Base-by-base conservation (phyloP, 2,113 vertebrate genomes). In the Leptocoma aspasia region DNA sequence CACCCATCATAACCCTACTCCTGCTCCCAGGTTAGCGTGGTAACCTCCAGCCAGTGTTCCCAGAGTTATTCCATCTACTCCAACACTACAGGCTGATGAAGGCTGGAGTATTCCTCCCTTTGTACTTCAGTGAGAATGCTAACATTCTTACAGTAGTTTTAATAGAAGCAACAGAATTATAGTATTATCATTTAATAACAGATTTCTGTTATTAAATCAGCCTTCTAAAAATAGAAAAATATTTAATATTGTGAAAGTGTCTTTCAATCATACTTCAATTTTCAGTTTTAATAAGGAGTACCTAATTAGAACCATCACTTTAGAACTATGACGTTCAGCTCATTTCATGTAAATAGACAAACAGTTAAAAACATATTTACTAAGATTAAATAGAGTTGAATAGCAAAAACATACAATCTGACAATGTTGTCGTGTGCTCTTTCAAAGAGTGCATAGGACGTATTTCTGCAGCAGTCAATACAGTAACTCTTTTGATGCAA, bases 161-260 rank as follows among this genome's bases (percentile, higher is more conserved):
- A 79, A 79, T 69, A 92, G 82, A 96, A 95, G 83, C 82, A 92
- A 95, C 76, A 96, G 60, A 96, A 83, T 53, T 24, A 47, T 35
- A 91, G 56, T 23, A 79, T 44, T 57, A 63, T 57, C 11, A 66
- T 59, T 91, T 79, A 91, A 89, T 83, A 93, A 95, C 94, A 94
- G 52, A 64, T 54, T 71, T 84, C 79, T 78, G 79, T 89, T 93
- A 96, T 88, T 94, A 91, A 92, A 94, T 90, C 66, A 73, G 61
- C 79, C 80, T 92, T 96, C 76, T 94, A 96, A 95, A 97, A 97
- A 96, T 97, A 97, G 66, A 97, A 97, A 98, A 97, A 97, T 96
- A 94, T 91, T 72, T 87, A 31, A 77, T 81, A 77, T 50, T 45
- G 54, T 79, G 50, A 96, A 94, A 96, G 90, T 78, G 59, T 95